Conservation (phyloP, 1,140 invertebrate genomes). For the Delia radicum region DNA sequence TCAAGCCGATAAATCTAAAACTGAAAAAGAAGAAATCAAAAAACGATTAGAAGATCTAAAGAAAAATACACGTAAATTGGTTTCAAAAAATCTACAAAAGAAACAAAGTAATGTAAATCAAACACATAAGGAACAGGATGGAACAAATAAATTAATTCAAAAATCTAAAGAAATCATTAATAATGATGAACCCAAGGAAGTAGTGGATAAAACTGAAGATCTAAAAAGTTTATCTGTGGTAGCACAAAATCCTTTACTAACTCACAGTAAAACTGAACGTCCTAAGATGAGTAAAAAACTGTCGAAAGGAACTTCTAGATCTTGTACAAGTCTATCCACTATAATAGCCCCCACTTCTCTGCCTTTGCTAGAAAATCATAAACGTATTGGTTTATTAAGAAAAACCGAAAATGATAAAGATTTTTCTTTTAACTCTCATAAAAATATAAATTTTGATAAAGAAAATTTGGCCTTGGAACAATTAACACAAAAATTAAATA, state of each 20-base stretch:
- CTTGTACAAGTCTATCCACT: neutral
- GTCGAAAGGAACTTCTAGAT: neutral
- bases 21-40: constrained; percentile 34
- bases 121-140: neutral
- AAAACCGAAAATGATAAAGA: constrained; percentile 29
- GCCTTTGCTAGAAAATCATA: constrained; percentile 18
- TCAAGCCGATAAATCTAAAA: neutral
- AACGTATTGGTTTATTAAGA: constrained; percentile 28
- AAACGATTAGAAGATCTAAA: constrained; percentile 32
- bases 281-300: neutral
- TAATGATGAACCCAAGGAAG: neutral
- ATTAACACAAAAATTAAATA: constrained; percentile 1
- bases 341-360: neutral
- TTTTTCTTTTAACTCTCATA: constrained; percentile 22
- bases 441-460: constrained; percentile 25
- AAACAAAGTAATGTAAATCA: neutral
- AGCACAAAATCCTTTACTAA: too few species aligned
- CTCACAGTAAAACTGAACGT: neutral
- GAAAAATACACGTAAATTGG: constrained; percentile 30
- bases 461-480: constrained; percentile 26
- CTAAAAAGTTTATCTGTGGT: neutral
- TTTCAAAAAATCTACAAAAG: constrained; percentile 31
- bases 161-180: neutral
- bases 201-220: neutral
- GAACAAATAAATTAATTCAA: constrained; percentile 6